Conservation (phyloP, 1,140 invertebrate genomes). For the Eriocheir sinensis region DNA sequence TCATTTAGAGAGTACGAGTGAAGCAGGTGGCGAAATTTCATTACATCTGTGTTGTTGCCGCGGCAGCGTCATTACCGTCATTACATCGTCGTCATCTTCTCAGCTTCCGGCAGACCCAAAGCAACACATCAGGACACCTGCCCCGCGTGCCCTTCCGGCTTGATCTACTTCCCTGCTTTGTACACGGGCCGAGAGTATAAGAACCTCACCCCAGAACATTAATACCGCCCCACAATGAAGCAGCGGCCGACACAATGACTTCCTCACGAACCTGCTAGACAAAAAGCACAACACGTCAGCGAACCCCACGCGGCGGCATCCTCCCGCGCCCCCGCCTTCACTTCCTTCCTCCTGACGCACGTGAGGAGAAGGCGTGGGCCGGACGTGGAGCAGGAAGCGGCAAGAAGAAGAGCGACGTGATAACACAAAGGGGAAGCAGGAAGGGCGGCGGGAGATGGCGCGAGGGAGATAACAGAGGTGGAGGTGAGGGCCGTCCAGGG, state of each 20-base stretch:
- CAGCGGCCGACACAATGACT: neutral
- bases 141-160: neutral
- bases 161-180: neutral
- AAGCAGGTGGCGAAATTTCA: no score
- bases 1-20: no score
- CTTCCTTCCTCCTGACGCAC: constrained; percentile 61
- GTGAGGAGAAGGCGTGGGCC: constrained; percentile 46
- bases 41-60: no score
- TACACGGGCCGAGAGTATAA: neutral
- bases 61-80: no score
- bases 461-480: constrained; percentile 17
- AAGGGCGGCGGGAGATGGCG: constrained; percentile 34
- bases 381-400: constrained; percentile 49
- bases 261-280: neutral
- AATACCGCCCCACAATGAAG: neutral
- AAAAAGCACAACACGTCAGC: constrained; percentile 13
- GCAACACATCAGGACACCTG: no score
- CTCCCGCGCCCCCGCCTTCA: constrained; percentile 18
- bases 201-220: neutral
- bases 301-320: neutral
- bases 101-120: no score
- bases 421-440: constrained; percentile 52
- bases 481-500: neutral
- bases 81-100: no score
- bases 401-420: constrained; percentile 32